These are phyloP conservation scores for Siniperca undulata DNA, from an alignment of 2,797 vertebrate genomes.

Conservation along the genomic window DNA sequence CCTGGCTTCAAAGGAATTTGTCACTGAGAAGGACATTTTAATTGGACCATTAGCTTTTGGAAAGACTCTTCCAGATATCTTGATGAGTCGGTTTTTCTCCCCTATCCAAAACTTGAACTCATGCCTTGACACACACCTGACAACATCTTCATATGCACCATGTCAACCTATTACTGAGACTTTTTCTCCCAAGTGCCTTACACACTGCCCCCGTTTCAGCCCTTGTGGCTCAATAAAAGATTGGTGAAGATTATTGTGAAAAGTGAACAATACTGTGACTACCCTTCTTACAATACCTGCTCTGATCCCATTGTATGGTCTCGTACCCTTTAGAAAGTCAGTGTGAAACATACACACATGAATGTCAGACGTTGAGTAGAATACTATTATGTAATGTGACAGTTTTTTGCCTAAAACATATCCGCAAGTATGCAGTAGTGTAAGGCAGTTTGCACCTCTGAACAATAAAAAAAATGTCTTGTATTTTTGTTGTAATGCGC, in stretches of 20 bases:
- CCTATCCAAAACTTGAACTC: constrained; percentile 55
- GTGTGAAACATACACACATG: background rate
- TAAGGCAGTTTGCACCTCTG: background rate
- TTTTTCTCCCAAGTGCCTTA: constrained; percentile 28
- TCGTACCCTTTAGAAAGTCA: background rate
- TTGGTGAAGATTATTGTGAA: constrained; percentile 28
- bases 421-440: background rate
- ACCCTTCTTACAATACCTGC: background rate
- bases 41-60: constrained; percentile 77
- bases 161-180: constrained; percentile 44
- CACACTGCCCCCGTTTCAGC: constrained; percentile 26
- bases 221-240: constrained; percentile 28
- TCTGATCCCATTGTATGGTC: background rate
- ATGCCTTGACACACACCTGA: constrained; percentile 45
- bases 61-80: constrained; percentile 63
- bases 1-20: constrained; percentile 64
- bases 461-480: background rate
- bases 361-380: background rate
- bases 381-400: background rate
- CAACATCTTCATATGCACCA: constrained; percentile 53
- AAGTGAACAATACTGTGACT: constrained; percentile 17
- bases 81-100: constrained; percentile 59
- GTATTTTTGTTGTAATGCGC: too few species aligned
- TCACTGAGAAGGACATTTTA: constrained; percentile 73
- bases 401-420: background rate